Percentiles rank a stretch among this genome's conserved stretches.
Conservation (phyloP, 2,888 invertebrate genomes). For the Drosophila prostipennis region DNA sequence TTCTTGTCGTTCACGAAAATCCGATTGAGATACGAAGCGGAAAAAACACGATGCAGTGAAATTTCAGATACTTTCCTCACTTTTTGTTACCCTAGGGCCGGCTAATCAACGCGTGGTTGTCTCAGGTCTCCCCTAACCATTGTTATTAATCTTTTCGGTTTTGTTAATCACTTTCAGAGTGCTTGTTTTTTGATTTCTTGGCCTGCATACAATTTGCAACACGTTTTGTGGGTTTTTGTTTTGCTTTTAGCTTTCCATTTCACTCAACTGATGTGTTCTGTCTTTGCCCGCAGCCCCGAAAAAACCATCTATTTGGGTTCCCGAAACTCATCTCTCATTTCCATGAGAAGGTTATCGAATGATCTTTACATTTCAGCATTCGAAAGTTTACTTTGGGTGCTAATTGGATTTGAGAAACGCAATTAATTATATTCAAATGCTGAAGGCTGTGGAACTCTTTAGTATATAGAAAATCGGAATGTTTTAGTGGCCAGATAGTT, state of each 20-base stretch:
- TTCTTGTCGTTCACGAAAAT: conserved; percentile 10
- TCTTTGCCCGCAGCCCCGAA: conserved; percentile 29
- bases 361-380: conserved; percentile 27
- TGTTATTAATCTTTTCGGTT: conserved; percentile 58
- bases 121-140: conserved; percentile 21
- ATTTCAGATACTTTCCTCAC: conserved; percentile 42
- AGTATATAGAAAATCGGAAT: background rate
- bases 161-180: conserved; percentile 35
- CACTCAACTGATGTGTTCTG: conserved; percentile 46
- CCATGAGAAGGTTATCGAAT: conserved; percentile 30
- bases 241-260: conserved; percentile 66
- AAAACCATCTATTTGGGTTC: conserved; percentile 5
- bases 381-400: conserved; percentile 38
- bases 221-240: conserved; percentile 59
- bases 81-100: conserved; percentile 30
- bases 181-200: conserved; percentile 1
- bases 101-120: conserved; percentile 44
- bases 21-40: conserved; percentile 16
- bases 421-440: conserved; percentile 21
- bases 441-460: background rate
- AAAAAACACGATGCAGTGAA: conserved; percentile 36
- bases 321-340: conserved; percentile 30
- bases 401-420: conserved; percentile 27
- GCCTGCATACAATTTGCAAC: conserved; percentile 65
- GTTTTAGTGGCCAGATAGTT: background rate